Evolutionary conservation across 2,888 invertebrate genomes (phyloP).

Genomic region (Limnephilus lunatus): DNA sequence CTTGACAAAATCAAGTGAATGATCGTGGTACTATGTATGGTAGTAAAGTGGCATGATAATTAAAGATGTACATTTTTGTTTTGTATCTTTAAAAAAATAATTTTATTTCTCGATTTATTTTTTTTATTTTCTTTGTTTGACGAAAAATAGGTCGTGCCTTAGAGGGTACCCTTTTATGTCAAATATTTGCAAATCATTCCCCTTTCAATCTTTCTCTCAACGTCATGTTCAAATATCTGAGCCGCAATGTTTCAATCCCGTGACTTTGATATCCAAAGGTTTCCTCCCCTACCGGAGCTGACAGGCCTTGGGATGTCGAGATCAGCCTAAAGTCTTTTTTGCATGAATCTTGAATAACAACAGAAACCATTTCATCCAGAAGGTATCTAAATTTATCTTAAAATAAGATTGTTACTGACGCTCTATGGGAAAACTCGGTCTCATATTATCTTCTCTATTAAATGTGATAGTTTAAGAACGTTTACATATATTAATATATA

Average conservation of each 20-base stretch:
- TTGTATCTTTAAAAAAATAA: neutral
- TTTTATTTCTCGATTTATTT: neutral
- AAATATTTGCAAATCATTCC: slow-evolving; percentile 5
- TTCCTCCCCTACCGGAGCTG: neutral
- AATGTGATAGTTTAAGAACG: too few relatives aligned
- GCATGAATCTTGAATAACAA: neutral
- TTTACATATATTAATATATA: too few relatives aligned
- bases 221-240: neutral
- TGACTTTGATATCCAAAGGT: neutral
- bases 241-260: neutral
- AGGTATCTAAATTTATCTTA: neutral
- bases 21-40: too few relatives aligned
- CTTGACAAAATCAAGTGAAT: too few relatives aligned
- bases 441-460: neutral
- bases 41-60: neutral
- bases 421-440: neutral
- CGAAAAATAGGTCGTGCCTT: neutral
- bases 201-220: neutral
- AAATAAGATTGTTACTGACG: neutral
- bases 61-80: neutral
- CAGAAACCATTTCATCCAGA: neutral
- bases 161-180: neutral
- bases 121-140: neutral
- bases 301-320: neutral
- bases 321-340: neutral